phyloP scores from a whole-genome alignment of 2,113 vertebrate genomes.

The Trogon melanurus region DNA sequence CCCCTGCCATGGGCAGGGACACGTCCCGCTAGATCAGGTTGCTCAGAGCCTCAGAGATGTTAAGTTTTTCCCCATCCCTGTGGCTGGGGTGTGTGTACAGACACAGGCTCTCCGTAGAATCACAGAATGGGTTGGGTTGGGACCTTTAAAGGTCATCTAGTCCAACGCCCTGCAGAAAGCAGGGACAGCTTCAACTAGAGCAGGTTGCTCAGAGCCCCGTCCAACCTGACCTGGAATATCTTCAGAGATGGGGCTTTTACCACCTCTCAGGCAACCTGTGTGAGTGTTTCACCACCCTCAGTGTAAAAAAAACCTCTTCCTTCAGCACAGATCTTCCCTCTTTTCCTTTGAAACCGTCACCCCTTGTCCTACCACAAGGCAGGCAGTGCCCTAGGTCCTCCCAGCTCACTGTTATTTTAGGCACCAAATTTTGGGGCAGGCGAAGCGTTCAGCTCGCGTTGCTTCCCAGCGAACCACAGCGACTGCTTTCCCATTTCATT shows the following conservation, averaged over 20 bases:
- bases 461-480: not conserved
- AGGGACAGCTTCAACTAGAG: not conserved
- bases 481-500: not conserved
- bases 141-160: rapidly evolving
- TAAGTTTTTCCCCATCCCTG: not conserved
- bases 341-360: not conserved
- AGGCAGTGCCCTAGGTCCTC: not conserved
- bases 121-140: not conserved
- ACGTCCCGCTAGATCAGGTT: no score
- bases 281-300: not conserved
- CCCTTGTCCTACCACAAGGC: not conserved
- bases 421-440: not conserved
- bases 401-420: not conserved
- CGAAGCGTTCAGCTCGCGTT: not conserved
- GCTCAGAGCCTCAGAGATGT: not conserved
- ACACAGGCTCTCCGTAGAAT: rapidly evolving
- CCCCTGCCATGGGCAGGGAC: no score
- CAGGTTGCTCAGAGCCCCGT: not conserved
- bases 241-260: not conserved
- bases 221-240: rapidly evolving
- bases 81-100: not conserved
- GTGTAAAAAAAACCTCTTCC: no score
- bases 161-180: rapidly evolving
- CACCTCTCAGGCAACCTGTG: not conserved
- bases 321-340: no score